Base-by-base conservation (phyloP, 2,888 invertebrate genomes). In the Aspidiotus rigidus region DNA sequence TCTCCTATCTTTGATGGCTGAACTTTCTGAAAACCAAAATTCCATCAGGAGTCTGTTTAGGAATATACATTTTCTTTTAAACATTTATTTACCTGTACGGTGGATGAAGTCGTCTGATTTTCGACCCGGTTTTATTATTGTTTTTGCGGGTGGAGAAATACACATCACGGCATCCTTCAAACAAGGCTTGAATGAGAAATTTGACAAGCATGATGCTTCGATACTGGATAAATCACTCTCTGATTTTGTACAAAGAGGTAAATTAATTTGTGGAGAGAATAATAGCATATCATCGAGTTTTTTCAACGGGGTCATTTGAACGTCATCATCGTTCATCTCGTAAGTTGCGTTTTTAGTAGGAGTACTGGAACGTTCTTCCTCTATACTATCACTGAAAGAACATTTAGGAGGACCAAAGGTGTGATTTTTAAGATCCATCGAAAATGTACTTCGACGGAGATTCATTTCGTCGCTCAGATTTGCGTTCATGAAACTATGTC, bases 91-190 rank as follows among this genome's bases (percentile, higher is more conserved):
- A 67, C 67, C 67, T 7, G 42, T 57, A 49, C 60, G 67, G 39
- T 59, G 67, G 10, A 49, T 10, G 5, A 53, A n/a, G 7, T 64
- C 64, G 2, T 56, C 57, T 41, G 64, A 55, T 64, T n/a, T 57
- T 57, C 57, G 56, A 16, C 13, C 16, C 10, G 15, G 13, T 56
- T 57, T 60, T 10, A n/a, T 64, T 7, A 55, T 16, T 0, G 57
- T 17, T 64, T 64, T 64, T 7, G 41, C 17, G 2, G 67, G 67
- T 15, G 67, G 67, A 39, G 67, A 67, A n/a, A 67, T 67, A 10
- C 59, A 60, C 15, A 67, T n/a, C 10, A 67, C 42, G 39, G 59
- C 67, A 49, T 28, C 49, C n/a, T 28, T 67, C 44, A 40, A 49
- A 16, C 15, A 59, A 17, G 59, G 8, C 39, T 59, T 17, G 28